Evolutionary conservation across 2,797 vertebrate species (phyloP).

Genomic region (Anas bernieri): DNA sequence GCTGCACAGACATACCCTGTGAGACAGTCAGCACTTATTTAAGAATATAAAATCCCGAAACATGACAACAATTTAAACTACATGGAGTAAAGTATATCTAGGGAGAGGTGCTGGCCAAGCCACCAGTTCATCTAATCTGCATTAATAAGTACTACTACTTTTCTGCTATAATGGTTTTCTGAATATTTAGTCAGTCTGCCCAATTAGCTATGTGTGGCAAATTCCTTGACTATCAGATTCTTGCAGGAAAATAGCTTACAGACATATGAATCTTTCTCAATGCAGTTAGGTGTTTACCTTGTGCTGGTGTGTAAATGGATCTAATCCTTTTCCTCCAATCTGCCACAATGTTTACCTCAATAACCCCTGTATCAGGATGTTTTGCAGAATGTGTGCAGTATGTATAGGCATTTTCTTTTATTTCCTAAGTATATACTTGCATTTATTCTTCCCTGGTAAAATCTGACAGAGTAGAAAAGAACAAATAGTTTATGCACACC

Average conservation of each 20-base stretch:
- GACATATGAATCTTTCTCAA: background rate
- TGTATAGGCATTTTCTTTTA: background rate
- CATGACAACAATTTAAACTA: background rate
- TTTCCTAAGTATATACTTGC: background rate
- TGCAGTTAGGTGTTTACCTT: background rate
- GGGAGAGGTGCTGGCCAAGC: background rate
- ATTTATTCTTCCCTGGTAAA: background rate
- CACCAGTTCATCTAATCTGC: background rate
- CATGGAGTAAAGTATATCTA: background rate
- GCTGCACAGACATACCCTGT: background rate
- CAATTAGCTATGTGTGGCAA: background rate
- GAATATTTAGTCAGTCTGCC: background rate
- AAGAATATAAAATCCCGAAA: background rate
- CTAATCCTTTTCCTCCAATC: conserved; percentile 18
- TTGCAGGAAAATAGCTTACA: conserved; percentile 31
- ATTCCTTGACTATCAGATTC: conserved; percentile 35
- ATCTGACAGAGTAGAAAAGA: background rate
- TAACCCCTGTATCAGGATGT: background rate
- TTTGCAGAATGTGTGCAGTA: background rate
- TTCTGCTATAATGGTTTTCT: background rate
- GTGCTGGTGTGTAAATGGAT: background rate
- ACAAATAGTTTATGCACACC: background rate
- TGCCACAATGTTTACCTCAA: background rate
- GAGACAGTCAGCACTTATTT: background rate
- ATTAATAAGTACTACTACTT: background rate